Evolutionary conservation across 2,888 invertebrate species (phyloP).

Genomic region (Aplocera efformata): DNA sequence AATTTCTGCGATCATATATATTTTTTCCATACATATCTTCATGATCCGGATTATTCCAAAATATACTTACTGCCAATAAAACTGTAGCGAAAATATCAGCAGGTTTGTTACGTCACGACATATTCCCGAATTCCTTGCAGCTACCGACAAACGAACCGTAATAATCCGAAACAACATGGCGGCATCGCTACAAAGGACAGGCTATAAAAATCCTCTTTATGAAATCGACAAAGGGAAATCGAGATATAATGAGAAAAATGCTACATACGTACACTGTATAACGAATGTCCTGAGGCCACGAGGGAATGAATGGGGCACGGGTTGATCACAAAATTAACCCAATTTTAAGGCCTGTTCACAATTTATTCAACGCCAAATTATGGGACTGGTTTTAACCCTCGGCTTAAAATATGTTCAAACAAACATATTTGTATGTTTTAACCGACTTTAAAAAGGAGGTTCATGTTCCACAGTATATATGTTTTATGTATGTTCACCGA

Average conservation of each 20-base stretch:
- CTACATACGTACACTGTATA: conserved; percentile 2
- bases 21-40: no score
- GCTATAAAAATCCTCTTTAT: conserved; percentile 33
- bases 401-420: no score
- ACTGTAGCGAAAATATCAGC: conserved; percentile 1
- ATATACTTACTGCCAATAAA: background rate
- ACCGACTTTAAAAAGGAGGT: no score
- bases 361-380: no score
- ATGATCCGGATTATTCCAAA: no score
- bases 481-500: no score
- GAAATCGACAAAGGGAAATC: conserved; percentile 36
- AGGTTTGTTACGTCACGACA: conserved; percentile 2
- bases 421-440: no score
- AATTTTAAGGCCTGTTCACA: no score
- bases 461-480: no score
- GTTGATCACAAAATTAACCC: background rate
- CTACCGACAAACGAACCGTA: conserved; percentile 21
- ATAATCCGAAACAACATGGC: conserved; percentile 37
- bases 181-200: conserved; percentile 30
- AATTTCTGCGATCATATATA: no score
- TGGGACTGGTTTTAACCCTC: no score
- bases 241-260: conserved; percentile 38
- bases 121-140: conserved; percentile 25
- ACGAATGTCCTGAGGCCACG: background rate
- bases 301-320: background rate